Evolutionary conservation across 2,888 invertebrate genomes (phyloP).

Genomic region (Cephonodes hylas): DNA sequence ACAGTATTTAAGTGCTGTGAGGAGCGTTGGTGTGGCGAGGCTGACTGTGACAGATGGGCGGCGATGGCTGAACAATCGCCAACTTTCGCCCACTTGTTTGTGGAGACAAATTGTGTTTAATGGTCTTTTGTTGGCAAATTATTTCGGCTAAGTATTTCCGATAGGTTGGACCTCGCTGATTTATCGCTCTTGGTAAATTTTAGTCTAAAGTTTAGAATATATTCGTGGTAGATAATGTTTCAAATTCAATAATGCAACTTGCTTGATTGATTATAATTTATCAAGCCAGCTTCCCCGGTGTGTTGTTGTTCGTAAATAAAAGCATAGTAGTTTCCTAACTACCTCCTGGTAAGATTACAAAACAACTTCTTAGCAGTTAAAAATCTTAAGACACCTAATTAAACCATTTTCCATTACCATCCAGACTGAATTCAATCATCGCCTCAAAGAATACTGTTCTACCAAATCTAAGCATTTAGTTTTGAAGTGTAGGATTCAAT

Average conservation of each 20-base stretch:
- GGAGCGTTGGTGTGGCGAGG: conserved; percentile 24
- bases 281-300: too few relatives aligned
- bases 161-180: neutral
- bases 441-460: neutral
- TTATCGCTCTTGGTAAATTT: neutral
- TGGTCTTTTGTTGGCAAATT: neutral
- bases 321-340: too few relatives aligned
- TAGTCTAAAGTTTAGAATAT: neutral
- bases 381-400: neutral
- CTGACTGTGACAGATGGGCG: conserved; percentile 25
- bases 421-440: too few relatives aligned
- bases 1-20: conserved; percentile 44
- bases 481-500: neutral
- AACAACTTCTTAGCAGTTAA: too few relatives aligned
- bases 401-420: neutral
- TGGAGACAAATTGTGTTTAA: conserved; percentile 13
- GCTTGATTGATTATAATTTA: too few relatives aligned
- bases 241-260: neutral
- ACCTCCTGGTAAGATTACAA: too few relatives aligned
- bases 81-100: conserved; percentile 13
- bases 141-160: neutral
- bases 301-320: too few relatives aligned
- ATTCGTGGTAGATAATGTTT: neutral
- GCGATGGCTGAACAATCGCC: conserved; percentile 11
- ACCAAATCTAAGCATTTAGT: neutral